phyloP scores from a whole-genome alignment of 92 coral and sea anemone species.

The Zoanthus sansibaricus region DNA sequence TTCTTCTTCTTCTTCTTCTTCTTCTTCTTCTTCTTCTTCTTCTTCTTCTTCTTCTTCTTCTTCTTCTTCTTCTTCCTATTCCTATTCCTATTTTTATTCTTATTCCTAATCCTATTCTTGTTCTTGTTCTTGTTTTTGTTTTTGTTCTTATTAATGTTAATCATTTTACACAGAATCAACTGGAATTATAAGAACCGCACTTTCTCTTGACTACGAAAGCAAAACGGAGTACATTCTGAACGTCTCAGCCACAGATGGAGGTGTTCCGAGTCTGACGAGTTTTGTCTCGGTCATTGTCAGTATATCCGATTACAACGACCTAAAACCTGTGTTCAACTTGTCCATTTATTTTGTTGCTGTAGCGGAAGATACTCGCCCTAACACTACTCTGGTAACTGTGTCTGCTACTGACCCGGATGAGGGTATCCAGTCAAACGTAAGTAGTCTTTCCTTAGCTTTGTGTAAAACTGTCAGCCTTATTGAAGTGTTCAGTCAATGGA shows the following conservation, averaged over 20 bases:
- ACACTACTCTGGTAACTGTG: constrained; percentile 63
- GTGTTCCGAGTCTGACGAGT: constrained; percentile 55
- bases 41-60: too few species aligned
- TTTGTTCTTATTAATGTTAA: too few species aligned
- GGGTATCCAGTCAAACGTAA: constrained; percentile 56
- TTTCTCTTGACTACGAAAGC: constrained; percentile 77
- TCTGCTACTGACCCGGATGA: constrained; percentile 52
- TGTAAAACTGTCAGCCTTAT: neutral
- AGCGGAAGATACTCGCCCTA: constrained; percentile 67
- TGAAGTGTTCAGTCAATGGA: neutral
- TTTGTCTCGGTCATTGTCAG: constrained; percentile 52
- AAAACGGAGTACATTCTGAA: constrained; percentile 61
- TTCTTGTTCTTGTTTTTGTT: too few species aligned
- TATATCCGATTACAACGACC: constrained; percentile 71
- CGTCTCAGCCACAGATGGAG: constrained; percentile 72
- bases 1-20: too few species aligned
- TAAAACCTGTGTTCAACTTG: constrained; percentile 69
- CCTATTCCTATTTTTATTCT: too few species aligned
- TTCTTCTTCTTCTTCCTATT: too few species aligned
- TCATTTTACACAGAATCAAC: constrained; percentile 53
- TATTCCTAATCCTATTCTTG: too few species aligned
- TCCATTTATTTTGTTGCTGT: constrained; percentile 57
- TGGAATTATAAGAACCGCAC: constrained; percentile 63
- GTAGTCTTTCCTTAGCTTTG: neutral
- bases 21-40: too few species aligned